Percentiles rank a stretch among this genome's conserved stretches.
These are phyloP conservation scores for Drosophila pseudotalamancana DNA, from an alignment of 2,888 invertebrate genomes.

Conservation along the genomic window DNA sequence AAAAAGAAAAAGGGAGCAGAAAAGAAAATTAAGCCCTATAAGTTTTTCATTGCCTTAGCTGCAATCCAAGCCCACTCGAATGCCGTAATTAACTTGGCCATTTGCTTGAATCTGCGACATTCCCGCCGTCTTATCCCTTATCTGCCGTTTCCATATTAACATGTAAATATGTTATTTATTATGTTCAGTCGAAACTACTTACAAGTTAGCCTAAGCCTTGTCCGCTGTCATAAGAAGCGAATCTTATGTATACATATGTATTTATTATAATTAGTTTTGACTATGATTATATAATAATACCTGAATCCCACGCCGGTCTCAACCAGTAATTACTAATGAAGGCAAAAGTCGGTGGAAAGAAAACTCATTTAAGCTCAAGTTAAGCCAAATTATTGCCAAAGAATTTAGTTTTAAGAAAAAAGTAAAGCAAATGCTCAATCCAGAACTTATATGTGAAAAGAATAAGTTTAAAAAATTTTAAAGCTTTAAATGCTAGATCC, in stretches of 20 bases:
- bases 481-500: no score
- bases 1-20: not conserved
- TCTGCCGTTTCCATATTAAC: conserved; percentile 53
- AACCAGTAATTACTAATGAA: conserved; percentile 27
- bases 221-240: conserved; percentile 18
- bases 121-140: not conserved
- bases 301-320: conserved; percentile 21
- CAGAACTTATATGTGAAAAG: no score
- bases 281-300: conserved; percentile 39
- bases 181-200: conserved; percentile 39
- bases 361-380: conserved; percentile 7
- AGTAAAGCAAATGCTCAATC: no score
- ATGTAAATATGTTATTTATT: conserved; percentile 71
- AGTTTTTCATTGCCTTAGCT: conserved; percentile 46
- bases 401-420: no score
- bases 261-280: conserved; percentile 60
- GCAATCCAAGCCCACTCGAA: conserved; percentile 25
- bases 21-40: conserved; percentile 54
- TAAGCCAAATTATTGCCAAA: not conserved
- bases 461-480: no score
- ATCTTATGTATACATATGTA: conserved; percentile 16
- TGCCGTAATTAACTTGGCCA: conserved; percentile 68
- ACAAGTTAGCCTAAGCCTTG: conserved; percentile 22
- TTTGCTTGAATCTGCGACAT: conserved; percentile 31
- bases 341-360: no score